Base-by-base conservation (phyloP, 2,888 invertebrate genomes). In the Automeris io region DNA sequence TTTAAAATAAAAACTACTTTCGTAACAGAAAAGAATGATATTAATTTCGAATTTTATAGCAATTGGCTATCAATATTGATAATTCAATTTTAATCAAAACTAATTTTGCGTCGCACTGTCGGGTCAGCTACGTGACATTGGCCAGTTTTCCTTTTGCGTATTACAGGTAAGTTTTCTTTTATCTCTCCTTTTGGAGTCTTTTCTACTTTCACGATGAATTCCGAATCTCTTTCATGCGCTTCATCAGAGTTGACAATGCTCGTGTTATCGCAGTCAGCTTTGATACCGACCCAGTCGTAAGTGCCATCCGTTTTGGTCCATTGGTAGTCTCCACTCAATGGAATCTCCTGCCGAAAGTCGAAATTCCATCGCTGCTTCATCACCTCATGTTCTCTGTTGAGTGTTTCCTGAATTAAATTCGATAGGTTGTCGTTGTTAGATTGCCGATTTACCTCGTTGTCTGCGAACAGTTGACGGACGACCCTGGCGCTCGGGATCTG, bases 321-420 rank as follows among this genome's bases (percentile, higher is more conserved):
- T 39, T 78, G 66, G 51, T 79, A 89, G 4, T 60, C 62, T 1
- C 90, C 90, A 34, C 62, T 55, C 22, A 75, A 38, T 2, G 77
- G 64, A 1, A 64, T 52, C 42, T 88, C 90, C 1, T 82, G 86
- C 40, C 67, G 69, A 37, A 90, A 88, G 59, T 90, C 90, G 33
- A 89, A 90, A 50, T 90, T 89, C 82, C 87, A 90, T 43, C 76
- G 80, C 9, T 61, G 50, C 23, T 58, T 71, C 6, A 77, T 82
- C 51, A 75, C 62, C 3, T 55, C 42, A 2, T 41, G 46, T 1
- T 74, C 69, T 9, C 42, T 54, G 0, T 43, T 46, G 7, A 54
- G 42, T 1, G 57, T 47, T 43, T 81, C 80, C 51, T 71, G 66
- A 7, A 72, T 50, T 3, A 51, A 46, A 33, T 81, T 80, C 1